Percentiles rank a stretch among this genome's conserved stretches.
These are phyloP conservation scores for Tonatia bakeri DNA, from an alignment of 2,113 vertebrate species.

Conservation along the genomic window DNA sequence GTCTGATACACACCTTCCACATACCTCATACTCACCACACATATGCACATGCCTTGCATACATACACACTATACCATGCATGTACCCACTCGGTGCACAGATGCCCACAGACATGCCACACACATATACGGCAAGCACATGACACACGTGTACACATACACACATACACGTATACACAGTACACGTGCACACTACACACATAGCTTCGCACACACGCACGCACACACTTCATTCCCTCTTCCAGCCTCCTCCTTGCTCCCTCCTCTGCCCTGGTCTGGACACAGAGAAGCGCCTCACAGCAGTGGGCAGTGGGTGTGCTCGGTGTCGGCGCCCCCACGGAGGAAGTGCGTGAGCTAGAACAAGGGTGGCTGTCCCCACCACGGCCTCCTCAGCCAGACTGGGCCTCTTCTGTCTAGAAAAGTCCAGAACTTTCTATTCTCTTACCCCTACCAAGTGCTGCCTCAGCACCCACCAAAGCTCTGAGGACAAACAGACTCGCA, in stretches of 20 bases:
- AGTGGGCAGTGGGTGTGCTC: neutral
- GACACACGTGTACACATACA: fast-evolving
- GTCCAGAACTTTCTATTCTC: neutral
- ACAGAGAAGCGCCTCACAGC: neutral
- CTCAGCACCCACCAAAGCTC: neutral
- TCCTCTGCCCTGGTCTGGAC: too few species aligned
- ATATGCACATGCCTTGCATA: too few species aligned
- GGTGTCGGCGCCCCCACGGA: fast-evolving
- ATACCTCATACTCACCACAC: too few species aligned
- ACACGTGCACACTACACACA: neutral
- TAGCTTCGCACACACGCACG: fast-evolving
- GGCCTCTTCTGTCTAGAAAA: neutral
- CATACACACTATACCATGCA: too few species aligned
- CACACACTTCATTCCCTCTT: neutral
- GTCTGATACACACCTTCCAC: too few species aligned
- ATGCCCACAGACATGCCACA: too few species aligned
- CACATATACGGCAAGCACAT: too few species aligned
- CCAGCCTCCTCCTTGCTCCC: neutral
- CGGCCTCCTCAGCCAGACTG: neutral
- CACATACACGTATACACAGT: too few species aligned
- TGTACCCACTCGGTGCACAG: too few species aligned
- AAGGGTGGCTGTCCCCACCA: too few species aligned
- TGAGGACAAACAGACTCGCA: neutral
- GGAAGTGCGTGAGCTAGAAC: neutral
- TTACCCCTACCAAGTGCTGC: neutral